These are phyloP conservation scores for Carassius carassius DNA, from an alignment of 2,113 vertebrate species.

Conservation along the genomic window DNA sequence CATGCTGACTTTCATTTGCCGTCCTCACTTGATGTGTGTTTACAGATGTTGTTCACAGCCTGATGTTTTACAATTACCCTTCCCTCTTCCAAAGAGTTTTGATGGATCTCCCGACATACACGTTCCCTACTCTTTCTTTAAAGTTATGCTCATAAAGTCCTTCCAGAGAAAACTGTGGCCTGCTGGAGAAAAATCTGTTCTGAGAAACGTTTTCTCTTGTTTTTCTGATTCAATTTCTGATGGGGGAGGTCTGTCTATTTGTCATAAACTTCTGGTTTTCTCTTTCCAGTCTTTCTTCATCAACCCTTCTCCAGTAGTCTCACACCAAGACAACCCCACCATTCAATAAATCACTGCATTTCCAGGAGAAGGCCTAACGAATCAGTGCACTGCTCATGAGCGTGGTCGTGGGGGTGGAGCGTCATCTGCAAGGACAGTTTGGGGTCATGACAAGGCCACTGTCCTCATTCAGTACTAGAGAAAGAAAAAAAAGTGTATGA, in stretches of 20 bases:
- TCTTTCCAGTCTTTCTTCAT: neutral
- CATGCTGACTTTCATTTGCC: too few relatives aligned
- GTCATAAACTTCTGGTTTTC: neutral
- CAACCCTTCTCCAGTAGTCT: conserved; percentile 65
- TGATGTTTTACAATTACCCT: neutral
- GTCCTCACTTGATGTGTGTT: too few relatives aligned
- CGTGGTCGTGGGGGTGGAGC: neutral
- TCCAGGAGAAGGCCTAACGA: conserved; percentile 73
- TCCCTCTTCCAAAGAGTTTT: neutral
- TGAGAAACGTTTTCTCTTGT: conserved; percentile 16
- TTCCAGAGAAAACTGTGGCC: neutral
- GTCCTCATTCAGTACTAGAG: conserved; percentile 22
- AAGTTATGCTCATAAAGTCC: conserved; percentile 7
- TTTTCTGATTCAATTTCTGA: too few relatives aligned
- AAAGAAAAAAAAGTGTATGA: neutral
- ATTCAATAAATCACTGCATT: conserved; percentile 70
- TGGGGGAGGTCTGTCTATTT: neutral
- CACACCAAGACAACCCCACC: conserved; percentile 69
- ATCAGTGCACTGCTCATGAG: conserved; percentile 41
- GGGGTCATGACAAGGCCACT: neutral
- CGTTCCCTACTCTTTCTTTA: neutral
- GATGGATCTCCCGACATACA: neutral
- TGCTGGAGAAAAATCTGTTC: neutral
- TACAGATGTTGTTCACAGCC: too few relatives aligned
- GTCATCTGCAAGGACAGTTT: conserved; percentile 4